Conservation (phyloP, 2,888 invertebrate species). For the Lordiphosa andalusiaca region DNA sequence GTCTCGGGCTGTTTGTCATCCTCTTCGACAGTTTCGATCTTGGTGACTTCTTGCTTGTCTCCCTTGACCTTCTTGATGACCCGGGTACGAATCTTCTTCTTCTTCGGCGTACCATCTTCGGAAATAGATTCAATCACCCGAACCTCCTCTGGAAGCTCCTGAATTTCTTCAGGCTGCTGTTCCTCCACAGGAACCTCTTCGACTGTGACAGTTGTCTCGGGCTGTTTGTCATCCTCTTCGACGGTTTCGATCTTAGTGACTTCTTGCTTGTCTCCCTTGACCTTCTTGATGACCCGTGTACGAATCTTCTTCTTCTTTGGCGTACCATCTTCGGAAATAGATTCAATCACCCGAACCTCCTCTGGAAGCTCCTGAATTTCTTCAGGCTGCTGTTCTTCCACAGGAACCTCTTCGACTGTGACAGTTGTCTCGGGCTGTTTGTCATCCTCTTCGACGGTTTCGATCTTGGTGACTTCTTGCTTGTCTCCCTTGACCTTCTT, state of each 20-base stretch:
- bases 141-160: constrained; percentile 57
- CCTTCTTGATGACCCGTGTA: constrained; percentile 58
- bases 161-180: constrained; percentile 33
- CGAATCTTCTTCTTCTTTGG: constrained; percentile 54
- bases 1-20: constrained; percentile 56
- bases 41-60: constrained; percentile 58
- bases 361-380: constrained; percentile 47
- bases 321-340: constrained; percentile 47
- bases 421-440: constrained; percentile 48
- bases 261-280: constrained; percentile 60
- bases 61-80: constrained; percentile 61
- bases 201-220: constrained; percentile 52
- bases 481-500: constrained; percentile 53
- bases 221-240: constrained; percentile 59
- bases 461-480: constrained; percentile 53
- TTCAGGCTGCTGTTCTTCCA: constrained; percentile 37
- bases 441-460: constrained; percentile 54
- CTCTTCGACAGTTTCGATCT: constrained; percentile 63
- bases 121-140: constrained; percentile 44
- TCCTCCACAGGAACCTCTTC: constrained; percentile 45
- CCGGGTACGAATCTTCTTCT: constrained; percentile 58
- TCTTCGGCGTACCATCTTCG: constrained; percentile 50
- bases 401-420: constrained; percentile 40
- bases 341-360: constrained; percentile 50
- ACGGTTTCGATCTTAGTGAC: constrained; percentile 61